Evolutionary conservation across 2,888 invertebrate genomes (phyloP), one percentile per base, ranked within the genome.

Genomic region (Drosophila niveifrons): DNA sequence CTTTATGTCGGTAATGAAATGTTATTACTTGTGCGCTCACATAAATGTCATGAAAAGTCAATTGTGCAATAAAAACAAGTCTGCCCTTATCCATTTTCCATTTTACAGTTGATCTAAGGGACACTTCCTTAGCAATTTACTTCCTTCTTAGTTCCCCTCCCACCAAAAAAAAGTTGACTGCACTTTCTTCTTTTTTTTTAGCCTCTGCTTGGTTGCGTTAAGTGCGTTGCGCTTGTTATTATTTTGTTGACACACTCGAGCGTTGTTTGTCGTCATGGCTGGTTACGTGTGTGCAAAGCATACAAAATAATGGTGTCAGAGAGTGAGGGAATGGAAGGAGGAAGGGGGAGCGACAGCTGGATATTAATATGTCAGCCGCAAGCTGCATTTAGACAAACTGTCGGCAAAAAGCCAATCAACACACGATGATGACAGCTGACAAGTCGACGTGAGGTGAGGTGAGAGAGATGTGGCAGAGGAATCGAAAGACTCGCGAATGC

Each of bases 211-310:
- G 23, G 23, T 23, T 23, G 23, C 23, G 31, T 8, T 7, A 41
- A 7, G 13, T 41, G 39, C 39, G 39, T 6, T 15, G 39, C 13
- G 13, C 13, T 34, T 29, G 46, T 29, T 72, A 66, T 64, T 63
- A 69, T 66, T 74, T 56, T 69, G 75, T 75, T 66, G 75, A 75
- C 75, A 69, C 29, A 43, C 17, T 17, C 17, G n/a, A 18, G 23
- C 57, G 39, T 15, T 13, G 13, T 8, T 41, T 18, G 44, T 44
- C 47, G 59, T 52, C 50, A 56, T 48, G 46, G 15, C 57, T 46
- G 36, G 47, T 43, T 46, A 36, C 10, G 50, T 13, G 44, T 36
- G 34, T 43, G 23, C 23, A 23, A 23, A 23, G 23, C 23, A 23
- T 23, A 23, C 23, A 23, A n/a, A n/a, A n/a, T 23, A 23, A 23